These are phyloP conservation scores for Xiphophorus hellerii DNA, from an alignment of 2,113 vertebrate species.

Conservation along the genomic window DNA sequence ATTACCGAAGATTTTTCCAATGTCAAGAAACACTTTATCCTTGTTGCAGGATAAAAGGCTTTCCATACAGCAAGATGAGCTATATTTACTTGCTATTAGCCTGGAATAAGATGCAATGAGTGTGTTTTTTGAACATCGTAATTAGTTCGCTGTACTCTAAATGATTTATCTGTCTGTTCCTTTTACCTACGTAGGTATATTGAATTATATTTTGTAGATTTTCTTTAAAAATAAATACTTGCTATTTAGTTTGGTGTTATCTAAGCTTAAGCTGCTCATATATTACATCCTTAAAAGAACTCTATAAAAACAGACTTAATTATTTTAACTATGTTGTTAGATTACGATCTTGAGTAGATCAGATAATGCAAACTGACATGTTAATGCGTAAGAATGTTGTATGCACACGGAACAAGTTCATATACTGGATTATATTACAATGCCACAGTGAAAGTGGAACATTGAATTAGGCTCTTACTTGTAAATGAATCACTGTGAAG, in stretches of 20 bases:
- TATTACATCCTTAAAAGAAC: background rate
- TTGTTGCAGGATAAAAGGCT: slow-evolving; percentile 1
- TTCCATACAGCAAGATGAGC: background rate
- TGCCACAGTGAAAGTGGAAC: slow-evolving; percentile 21
- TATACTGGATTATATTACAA: slow-evolving; percentile 34
- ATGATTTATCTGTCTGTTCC: too few species aligned
- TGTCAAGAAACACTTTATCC: background rate
- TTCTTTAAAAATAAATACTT: background rate
- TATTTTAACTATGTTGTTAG: slow-evolving; percentile 2
- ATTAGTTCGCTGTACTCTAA: too few species aligned
- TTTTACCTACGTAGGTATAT: background rate
- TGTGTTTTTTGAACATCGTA: too few species aligned
- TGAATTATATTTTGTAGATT: background rate
- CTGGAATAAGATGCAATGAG: background rate
- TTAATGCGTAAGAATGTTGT: slow-evolving; percentile 3
- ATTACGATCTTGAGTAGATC: slow-evolving; percentile 18
- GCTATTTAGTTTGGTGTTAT: background rate
- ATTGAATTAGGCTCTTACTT: slow-evolving; percentile 33
- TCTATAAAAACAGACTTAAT: slow-evolving; percentile 10
- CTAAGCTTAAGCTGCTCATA: slow-evolving; percentile 18
- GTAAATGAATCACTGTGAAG: slow-evolving; percentile 25
- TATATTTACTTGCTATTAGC: background rate
- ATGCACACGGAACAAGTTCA: slow-evolving; percentile 6
- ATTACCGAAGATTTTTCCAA: slow-evolving; percentile 13
- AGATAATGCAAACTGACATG: slow-evolving; percentile 28